Base-by-base conservation (phyloP, 2,888 invertebrate genomes). In the Hypselothyrea guttata region DNA sequence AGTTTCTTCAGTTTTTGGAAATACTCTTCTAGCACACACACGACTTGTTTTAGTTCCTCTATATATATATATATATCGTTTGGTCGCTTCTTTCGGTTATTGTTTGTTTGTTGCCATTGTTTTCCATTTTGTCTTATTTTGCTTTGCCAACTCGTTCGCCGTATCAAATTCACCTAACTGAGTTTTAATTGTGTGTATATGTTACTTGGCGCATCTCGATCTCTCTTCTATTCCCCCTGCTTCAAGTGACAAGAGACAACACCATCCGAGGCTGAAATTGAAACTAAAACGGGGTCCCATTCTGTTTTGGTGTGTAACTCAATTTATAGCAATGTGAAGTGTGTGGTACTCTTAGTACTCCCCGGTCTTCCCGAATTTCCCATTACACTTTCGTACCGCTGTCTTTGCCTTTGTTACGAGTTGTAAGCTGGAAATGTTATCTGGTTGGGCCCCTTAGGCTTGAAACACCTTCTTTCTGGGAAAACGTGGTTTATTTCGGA, bases 161-260 rank as follows among this genome's bases (percentile, higher is more conserved):
- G 61, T 72, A 69, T 72, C 59, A 59, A 61, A 83, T 73, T 67
- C 67, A 64, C 22, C 79, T 75, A 83, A 83, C 62, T 69, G 66
- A 53, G 41, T 79, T 79, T 83, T 79, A 83, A 72, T 72, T 77
- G 69, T 75, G 22, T 59, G 18, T 9, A 13, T 35, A 7, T 15
- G 40, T 28, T 33, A 37, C 18, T 12, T 7, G 2, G 11, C 31
- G 15, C 15, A 28, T 31, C n/a, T 49, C 18, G 16, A 12, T 13
- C 18, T 9, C 9, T 8, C 27, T 11, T 33, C 7, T 8, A 12
- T 15, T 22, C 41, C 41, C 33, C 15, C 27, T 31, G 35, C 41
- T n/a, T 13, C 7, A 41, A 12, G 30, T 77, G 71, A 55, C 75
- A 78, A 78, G 61, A 30, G 54, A 41, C 22, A 42, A 53, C 11